Conservation (phyloP, 2,797 vertebrate genomes). For the Cryptoblepharus egeriae region DNA sequence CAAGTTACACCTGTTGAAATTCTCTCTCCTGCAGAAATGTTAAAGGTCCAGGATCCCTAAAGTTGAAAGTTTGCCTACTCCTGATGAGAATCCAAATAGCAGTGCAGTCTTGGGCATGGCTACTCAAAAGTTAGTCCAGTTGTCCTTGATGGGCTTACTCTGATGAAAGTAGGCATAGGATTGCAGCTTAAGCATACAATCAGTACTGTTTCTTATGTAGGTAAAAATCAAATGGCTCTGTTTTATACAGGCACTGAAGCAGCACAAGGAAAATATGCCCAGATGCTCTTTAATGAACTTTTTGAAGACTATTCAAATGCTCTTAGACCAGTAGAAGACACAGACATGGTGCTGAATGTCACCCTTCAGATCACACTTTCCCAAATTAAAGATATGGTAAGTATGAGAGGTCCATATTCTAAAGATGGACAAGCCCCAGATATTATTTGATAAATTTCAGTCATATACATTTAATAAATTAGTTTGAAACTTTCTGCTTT, state of each 20-base stretch:
- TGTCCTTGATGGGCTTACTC: too few relatives aligned
- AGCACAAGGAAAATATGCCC: slow-evolving; percentile 92
- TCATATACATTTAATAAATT: not conserved
- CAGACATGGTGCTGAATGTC: slow-evolving; percentile 92
- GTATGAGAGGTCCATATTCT: slow-evolving; percentile 50
- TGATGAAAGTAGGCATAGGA: too few relatives aligned
- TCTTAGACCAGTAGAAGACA: slow-evolving; percentile 94
- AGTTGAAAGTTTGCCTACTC: too few relatives aligned
- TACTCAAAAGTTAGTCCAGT: too few relatives aligned
- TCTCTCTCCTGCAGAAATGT: too few relatives aligned
- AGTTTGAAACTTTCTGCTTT: not conserved
- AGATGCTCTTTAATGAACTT: slow-evolving; percentile 89
- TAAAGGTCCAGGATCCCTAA: too few relatives aligned
- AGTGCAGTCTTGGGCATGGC: too few relatives aligned
- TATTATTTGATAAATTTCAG: not conserved
- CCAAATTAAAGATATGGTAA: slow-evolving; percentile 98
- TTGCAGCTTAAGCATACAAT: slow-evolving; percentile 7
- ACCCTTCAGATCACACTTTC: slow-evolving; percentile 96
- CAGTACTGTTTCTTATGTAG: not conserved
- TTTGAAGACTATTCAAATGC: slow-evolving; percentile 93
- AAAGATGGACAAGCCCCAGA: not conserved
- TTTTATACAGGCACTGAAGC: slow-evolving; percentile 79
- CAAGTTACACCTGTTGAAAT: too few relatives aligned
- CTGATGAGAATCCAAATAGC: slow-evolving; percentile 13
- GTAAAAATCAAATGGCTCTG: slow-evolving; percentile 23